These are phyloP conservation scores for Drosophila multiciliata DNA, from an alignment of 2,888 invertebrate species.

Conservation along the genomic window DNA sequence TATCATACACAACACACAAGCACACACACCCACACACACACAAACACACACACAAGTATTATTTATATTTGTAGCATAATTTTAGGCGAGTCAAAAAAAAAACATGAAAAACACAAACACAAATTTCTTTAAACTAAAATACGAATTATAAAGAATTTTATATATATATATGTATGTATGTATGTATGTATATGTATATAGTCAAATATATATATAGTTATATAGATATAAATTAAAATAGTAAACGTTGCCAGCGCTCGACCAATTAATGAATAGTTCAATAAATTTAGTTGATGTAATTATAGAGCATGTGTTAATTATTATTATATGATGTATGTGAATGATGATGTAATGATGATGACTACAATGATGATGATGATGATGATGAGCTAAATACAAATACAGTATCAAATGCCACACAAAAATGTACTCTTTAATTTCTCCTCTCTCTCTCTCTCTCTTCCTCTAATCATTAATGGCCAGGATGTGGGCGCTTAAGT, in stretches of 20 bases:
- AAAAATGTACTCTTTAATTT: conserved; percentile 6
- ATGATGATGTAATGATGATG: not conserved
- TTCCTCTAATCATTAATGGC: conserved; percentile 36
- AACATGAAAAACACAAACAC: conserved; percentile 25
- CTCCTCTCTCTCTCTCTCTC: not conserved
- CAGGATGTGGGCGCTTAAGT: conserved; percentile 27
- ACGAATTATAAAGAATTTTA: conserved; percentile 11
- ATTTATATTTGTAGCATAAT: conserved; percentile 69
- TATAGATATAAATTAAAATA: conserved; percentile 14
- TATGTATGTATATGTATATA: conserved; percentile 3
- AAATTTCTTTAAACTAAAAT: conserved; percentile 46
- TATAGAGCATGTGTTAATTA: conserved; percentile 79
- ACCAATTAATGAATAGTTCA: conserved; percentile 79
- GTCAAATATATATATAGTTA: conserved; percentile 11
- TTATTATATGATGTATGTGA: conserved; percentile 61
- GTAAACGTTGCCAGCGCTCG: conserved; percentile 74
- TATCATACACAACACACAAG: conserved; percentile 18
- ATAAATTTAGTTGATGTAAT: conserved; percentile 74
- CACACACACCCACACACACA: conserved; percentile 4
- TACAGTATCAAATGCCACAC: conserved; percentile 69
- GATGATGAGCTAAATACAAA: conserved; percentile 61
- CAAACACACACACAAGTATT: conserved; percentile 68
- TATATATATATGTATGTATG: conserved; percentile 19
- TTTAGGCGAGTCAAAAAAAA: conserved; percentile 55
- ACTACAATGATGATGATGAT: conserved; percentile 28